These are phyloP conservation scores for Telmatochromis sp. DNA, from an alignment of 2,113 vertebrate genomes.

Conservation along the genomic window DNA sequence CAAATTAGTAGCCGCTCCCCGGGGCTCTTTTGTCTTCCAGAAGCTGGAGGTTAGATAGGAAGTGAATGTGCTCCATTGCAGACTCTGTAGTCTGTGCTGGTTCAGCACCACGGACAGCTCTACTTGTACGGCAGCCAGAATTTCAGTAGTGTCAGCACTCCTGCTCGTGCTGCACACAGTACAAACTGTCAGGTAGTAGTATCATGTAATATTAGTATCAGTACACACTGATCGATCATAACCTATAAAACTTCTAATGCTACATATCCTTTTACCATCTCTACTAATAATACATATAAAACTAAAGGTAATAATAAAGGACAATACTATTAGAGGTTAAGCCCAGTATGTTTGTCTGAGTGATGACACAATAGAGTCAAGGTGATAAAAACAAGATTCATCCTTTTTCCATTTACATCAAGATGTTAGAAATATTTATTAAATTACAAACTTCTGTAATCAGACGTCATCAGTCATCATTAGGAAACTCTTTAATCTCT, in stretches of 20 bases:
- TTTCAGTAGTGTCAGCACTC: not conserved
- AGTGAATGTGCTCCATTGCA: not conserved
- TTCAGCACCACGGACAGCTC: conserved; percentile 55
- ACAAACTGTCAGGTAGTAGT: not conserved
- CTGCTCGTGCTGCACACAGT: not conserved
- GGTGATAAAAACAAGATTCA: not conserved
- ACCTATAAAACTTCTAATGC: not conserved
- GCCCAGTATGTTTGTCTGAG: not conserved
- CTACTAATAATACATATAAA: not conserved
- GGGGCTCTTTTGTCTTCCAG: not conserved
- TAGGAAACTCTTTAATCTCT: not conserved
- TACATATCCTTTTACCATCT: not conserved
- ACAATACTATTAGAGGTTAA: not conserved
- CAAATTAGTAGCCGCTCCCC: not conserved
- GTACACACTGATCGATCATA: not conserved
- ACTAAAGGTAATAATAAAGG: not conserved
- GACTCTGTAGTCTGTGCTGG: not conserved
- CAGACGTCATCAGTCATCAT: not conserved
- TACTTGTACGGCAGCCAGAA: not conserved
- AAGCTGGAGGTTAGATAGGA: conserved; percentile 14
- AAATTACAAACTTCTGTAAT: not conserved
- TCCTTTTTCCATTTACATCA: rapidly evolving
- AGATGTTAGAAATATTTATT: not conserved
- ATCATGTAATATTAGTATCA: not conserved
- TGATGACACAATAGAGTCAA: not conserved